Evolutionary conservation across 2,888 invertebrate species (phyloP).

Genomic region (Bimastos eiseni): DNA sequence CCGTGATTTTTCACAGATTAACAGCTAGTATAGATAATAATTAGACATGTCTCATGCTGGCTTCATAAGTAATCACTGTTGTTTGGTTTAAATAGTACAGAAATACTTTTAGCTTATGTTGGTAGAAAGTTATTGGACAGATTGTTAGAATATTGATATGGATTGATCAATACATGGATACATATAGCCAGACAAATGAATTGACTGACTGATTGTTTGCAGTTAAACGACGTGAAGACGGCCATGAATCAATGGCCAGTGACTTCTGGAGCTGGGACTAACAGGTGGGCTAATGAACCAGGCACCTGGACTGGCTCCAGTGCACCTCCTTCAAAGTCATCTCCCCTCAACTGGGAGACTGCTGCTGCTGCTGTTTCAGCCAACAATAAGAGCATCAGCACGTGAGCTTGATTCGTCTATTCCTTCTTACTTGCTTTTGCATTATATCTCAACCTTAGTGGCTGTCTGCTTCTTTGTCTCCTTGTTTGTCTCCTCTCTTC

Average conservation of each 20-base stretch:
- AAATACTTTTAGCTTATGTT: not conserved
- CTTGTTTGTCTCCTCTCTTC: not conserved
- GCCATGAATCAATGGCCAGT: slow-evolving; percentile 17
- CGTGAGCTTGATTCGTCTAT: not conserved
- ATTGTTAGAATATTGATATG: not conserved
- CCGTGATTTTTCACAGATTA: no score
- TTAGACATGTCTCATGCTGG: no score
- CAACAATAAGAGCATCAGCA: not conserved
- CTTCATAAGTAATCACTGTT: no score
- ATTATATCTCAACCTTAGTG: not conserved
- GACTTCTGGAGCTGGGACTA: not conserved
- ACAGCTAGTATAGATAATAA: no score
- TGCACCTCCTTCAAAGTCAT: slow-evolving; percentile 14
- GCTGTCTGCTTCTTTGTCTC: not conserved
- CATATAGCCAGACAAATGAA: not conserved
- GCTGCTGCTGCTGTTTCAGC: slow-evolving; percentile 6
- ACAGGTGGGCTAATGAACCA: slow-evolving; percentile 4
- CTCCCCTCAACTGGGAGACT: not conserved
- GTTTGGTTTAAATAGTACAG: no score
- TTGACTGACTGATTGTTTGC: not conserved
- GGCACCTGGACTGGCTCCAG: slow-evolving; percentile 19
- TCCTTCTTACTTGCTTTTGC: not conserved
- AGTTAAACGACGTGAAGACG: slow-evolving; percentile 1
- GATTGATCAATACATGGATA: not conserved
- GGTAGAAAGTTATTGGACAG: not conserved